Evolutionary conservation across 2,888 invertebrate genomes (phyloP).

Genomic region (Hymenopus coronatus): DNA sequence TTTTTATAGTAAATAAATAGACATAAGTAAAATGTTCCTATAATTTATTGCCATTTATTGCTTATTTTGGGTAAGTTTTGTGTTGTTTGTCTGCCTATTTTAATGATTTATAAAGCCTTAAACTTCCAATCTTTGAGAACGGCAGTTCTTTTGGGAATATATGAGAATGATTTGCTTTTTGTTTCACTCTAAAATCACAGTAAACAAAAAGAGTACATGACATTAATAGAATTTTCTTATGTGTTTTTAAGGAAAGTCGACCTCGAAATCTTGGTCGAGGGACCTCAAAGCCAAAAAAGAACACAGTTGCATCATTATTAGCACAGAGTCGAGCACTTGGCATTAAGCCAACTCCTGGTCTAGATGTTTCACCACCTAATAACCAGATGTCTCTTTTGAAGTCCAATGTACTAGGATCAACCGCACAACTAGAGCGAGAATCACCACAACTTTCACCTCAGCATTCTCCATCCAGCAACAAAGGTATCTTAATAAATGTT

Average conservation of each 20-base stretch:
- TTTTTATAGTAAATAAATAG: no score
- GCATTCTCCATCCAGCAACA: conserved; percentile 5
- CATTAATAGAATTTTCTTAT: not conserved
- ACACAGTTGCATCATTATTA: conserved; percentile 82
- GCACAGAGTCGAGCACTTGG: conserved; percentile 82
- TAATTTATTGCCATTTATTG: no score
- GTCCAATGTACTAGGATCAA: conserved; percentile 58
- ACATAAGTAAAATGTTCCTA: no score
- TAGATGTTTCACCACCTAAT: conserved; percentile 40
- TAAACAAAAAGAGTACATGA: not conserved
- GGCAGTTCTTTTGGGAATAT: no score
- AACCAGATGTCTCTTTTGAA: conserved; percentile 57
- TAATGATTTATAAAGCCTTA: no score
- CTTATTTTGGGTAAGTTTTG: no score
- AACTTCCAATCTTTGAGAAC: no score
- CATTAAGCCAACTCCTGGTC: conserved; percentile 36
- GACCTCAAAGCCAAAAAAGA: conserved; percentile 88
- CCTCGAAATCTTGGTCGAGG: conserved; percentile 83
- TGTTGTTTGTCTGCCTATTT: no score
- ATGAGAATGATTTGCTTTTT: no score
- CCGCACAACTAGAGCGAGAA: not conserved
- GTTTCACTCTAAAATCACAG: no score
- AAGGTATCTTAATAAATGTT: not conserved
- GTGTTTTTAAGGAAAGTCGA: conserved; percentile 61
- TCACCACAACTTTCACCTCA: not conserved